A percentile compares a stretch with the other conserved stretches of the same genome.
Conservation (phyloP, 1,140 invertebrate species). For the Venturia canescens region DNA sequence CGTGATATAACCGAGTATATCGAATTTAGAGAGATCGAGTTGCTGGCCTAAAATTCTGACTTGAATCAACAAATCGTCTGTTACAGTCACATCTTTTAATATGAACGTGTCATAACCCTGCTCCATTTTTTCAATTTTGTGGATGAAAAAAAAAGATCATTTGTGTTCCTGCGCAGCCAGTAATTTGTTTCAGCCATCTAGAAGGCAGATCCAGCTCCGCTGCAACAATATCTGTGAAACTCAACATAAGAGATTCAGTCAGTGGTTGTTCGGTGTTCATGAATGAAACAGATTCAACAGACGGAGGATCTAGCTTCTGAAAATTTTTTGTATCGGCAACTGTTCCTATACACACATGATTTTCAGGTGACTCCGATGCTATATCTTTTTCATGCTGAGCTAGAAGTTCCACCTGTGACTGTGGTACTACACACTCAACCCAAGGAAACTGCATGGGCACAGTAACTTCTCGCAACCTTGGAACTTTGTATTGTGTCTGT, state of each 20-base stretch:
- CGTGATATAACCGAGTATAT: neutral
- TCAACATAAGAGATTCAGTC: neutral
- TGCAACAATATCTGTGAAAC: neutral
- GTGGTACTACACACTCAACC: neutral
- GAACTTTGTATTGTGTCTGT: neutral
- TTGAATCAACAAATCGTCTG: constrained; percentile 20
- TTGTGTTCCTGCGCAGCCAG: neutral
- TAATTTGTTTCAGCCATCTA: constrained; percentile 20
- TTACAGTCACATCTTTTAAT: constrained; percentile 28
- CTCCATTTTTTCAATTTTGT: neutral
- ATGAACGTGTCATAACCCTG: neutral
- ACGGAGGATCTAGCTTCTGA: neutral
- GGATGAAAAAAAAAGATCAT: neutral
- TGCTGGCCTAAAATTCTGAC: constrained; percentile 9
- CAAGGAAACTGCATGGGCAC: neutral
- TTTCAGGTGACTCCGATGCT: neutral
- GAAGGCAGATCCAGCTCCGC: neutral
- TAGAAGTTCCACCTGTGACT: neutral
- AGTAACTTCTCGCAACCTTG: neutral
- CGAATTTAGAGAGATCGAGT: neutral
- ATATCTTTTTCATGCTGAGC: neutral
- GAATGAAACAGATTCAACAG: neutral
- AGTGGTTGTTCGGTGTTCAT: neutral
- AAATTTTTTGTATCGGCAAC: neutral
- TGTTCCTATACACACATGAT: neutral